These are phyloP conservation scores for Drosophila subquinaria DNA, from an alignment of 2,888 invertebrate species.

Conservation along the genomic window DNA sequence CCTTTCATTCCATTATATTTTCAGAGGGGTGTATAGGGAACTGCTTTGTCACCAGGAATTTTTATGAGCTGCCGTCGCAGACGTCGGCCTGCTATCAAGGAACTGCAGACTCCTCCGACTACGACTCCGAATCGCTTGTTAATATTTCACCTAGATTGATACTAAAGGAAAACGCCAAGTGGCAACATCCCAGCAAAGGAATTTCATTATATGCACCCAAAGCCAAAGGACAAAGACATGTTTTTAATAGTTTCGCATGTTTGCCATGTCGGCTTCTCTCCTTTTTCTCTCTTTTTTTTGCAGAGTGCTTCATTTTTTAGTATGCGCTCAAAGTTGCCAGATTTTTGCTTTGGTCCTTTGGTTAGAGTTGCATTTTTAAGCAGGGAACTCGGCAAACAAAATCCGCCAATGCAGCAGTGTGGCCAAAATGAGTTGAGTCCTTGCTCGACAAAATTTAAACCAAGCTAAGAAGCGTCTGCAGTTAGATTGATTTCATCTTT, in stretches of 20 bases:
- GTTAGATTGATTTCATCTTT: background rate
- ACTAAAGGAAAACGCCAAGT: conserved; percentile 56
- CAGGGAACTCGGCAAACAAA: conserved; percentile 38
- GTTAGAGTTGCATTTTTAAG: conserved; percentile 63
- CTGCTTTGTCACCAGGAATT: conserved; percentile 73
- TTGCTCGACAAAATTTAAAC: conserved; percentile 1
- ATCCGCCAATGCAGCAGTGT: conserved; percentile 17
- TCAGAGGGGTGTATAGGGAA: background rate
- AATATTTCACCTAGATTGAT: conserved; percentile 82
- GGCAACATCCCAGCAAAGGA: conserved; percentile 55
- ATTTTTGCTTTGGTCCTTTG: conserved; percentile 47
- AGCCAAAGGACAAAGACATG: conserved; percentile 73
- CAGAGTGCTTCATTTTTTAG: conserved; percentile 20
- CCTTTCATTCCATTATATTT: conserved; percentile 12
- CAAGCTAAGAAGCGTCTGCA: background rate
- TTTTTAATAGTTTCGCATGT: conserved; percentile 79
- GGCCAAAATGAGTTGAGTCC: conserved; percentile 27
- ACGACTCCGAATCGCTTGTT: conserved; percentile 53
- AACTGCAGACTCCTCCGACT: conserved; percentile 40
- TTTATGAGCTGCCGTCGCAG: conserved; percentile 80
- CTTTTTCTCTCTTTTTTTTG: conserved; percentile 13
- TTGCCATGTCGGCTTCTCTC: conserved; percentile 54
- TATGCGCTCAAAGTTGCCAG: conserved; percentile 45
- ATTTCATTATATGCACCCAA: conserved; percentile 76
- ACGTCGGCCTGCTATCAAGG: conserved; percentile 54